phyloP scores from a whole-genome alignment of 2,797 vertebrate species.

The Rhynchonycteris naso region DNA sequence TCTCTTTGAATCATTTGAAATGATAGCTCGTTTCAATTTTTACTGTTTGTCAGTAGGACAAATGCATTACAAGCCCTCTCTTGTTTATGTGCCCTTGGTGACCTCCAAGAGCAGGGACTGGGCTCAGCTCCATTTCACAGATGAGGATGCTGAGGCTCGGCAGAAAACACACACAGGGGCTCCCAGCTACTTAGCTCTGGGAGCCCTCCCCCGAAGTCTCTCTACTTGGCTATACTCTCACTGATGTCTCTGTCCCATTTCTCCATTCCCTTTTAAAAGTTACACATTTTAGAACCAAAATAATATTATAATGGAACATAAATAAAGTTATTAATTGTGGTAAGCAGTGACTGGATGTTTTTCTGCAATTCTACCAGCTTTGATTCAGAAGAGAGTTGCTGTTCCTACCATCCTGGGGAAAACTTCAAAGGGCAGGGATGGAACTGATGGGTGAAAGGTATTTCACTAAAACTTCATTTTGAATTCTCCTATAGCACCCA shows the following conservation, averaged over 20 bases:
- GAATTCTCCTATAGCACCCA: neutral
- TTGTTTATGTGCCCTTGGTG: neutral
- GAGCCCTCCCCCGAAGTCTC: neutral
- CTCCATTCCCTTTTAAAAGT: neutral
- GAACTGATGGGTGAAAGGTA: neutral
- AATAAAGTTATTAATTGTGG: neutral
- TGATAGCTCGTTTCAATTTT: neutral
- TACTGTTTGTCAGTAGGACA: neutral
- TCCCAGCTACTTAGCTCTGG: neutral
- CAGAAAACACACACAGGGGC: accelerated
- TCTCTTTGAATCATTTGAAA: neutral
- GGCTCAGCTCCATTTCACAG: neutral
- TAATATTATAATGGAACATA: neutral
- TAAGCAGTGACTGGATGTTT: neutral
- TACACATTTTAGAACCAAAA: neutral
- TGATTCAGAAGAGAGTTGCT: neutral
- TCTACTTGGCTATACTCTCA: neutral
- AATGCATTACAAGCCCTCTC: neutral
- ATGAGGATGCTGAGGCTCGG: neutral
- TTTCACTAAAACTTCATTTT: neutral
- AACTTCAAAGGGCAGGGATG: neutral
- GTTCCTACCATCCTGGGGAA: neutral
- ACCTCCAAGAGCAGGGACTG: neutral
- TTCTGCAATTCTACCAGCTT: neutral
- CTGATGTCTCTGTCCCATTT: neutral